Evolutionary conservation across 53 echinoderm and acorn worm species (phyloP), one percentile per base, ranked within the genome.

Genomic region (Hippasteria phrygiana): DNA sequence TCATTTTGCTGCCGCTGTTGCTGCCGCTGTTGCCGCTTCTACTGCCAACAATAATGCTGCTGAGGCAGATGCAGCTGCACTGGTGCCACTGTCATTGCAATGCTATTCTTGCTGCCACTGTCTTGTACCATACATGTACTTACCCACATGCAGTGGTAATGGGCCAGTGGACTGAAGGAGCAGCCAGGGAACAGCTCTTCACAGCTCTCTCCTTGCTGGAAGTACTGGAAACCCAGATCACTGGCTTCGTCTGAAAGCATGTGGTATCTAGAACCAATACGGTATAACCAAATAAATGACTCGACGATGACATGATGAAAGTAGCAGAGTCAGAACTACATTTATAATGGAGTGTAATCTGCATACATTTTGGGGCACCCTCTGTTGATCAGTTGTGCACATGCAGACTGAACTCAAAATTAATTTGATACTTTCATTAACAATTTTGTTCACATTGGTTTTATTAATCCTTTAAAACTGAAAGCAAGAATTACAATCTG

Each of bases 81-180:
- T 7, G 5, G 11, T 29, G 17, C 32, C 26, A 43, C 20, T 75
- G 8, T 22, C 26, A 20, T 33, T 13, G 5, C 20, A 38, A 17
- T 16, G 24, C 36, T 42, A 11, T 38, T 22, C 27, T 40, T 73
- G 43, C 9, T 73, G 34, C 16, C 24, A n/a, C 9, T 73, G 43
- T 14, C 11, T 22, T 43, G 16, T 0, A 34, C 42, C 76, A 22
- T n/a, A 26, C 20, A 50, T 45, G 7, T 66, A 95, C 99, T 95
- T 88, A 99, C 99, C 99, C 99, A 99, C 93, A 96, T 94, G 74
- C 99, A 99, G 94, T 99, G 99, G 86, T 99, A 99, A 90, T 99
- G 99, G 73, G 95, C 95, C 87, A 95, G 82, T 1, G 99, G 96
- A 34, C 96, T 95, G 93, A 95, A 95, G 0, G 94, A 93, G 74